Conservation (phyloP, 92 coral and sea anemone genomes). For the Pocillopora meandrina region DNA sequence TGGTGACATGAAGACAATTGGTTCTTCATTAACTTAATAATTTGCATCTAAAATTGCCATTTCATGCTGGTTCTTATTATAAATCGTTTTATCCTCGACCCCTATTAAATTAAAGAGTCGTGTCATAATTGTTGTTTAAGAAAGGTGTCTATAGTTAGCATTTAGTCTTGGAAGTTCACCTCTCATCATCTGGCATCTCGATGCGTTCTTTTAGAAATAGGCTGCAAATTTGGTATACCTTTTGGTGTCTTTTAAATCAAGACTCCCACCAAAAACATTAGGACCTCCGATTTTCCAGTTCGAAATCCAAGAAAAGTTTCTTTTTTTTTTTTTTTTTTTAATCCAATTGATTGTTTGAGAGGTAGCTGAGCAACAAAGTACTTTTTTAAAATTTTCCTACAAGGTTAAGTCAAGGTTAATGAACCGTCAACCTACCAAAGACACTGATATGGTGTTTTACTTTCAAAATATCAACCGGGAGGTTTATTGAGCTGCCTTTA, state of each 20-base stretch:
- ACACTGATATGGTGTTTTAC: neutral
- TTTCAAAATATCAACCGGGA: neutral
- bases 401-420: neutral
- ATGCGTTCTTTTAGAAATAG: slow-evolving; percentile 1
- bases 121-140: no score
- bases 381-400: no score
- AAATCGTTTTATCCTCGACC: neutral
- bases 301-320: slow-evolving; percentile 9
- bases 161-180: no score
- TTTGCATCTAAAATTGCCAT: no score
- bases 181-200: neutral
- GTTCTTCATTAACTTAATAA: neutral
- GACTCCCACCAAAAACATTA: neutral
- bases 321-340: neutral
- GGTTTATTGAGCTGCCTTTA: neutral
- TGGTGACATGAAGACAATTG: neutral
- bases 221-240: slow-evolving; percentile 10
- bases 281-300: neutral
- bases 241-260: slow-evolving; percentile 3
- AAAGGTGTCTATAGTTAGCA: no score
- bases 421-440: neutral
- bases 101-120: slow-evolving; percentile 5
- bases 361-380: no score
- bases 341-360: neutral
- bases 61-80: no score